These are phyloP conservation scores for Cinclus cinclus DNA, from an alignment of 2,113 vertebrate genomes.

Conservation along the genomic window DNA sequence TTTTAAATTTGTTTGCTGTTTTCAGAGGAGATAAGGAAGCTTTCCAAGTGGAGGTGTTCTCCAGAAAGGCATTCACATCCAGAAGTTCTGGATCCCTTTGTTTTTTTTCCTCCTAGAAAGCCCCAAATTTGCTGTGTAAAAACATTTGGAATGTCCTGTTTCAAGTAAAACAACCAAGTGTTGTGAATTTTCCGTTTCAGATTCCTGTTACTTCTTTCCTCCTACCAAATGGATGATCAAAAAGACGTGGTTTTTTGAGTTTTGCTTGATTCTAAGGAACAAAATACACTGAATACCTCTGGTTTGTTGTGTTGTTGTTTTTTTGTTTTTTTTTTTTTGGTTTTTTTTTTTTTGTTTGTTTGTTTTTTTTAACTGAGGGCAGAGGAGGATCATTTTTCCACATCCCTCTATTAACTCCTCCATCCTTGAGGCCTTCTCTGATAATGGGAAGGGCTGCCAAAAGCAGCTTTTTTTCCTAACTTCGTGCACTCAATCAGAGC, in stretches of 20 bases:
- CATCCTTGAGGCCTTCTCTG: neutral
- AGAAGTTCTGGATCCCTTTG: neutral
- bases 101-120: neutral
- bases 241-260: neutral
- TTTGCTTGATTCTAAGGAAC: neutral
- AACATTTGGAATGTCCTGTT: rapidly evolving
- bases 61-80: neutral
- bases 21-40: neutral
- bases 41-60: neutral
- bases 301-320: too few species aligned
- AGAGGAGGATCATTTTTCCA: neutral
- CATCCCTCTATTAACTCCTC: rapidly evolving
- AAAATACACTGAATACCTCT: neutral
- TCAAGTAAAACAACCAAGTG: rapidly evolving
- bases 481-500: neutral
- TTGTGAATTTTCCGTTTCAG: neutral
- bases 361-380: neutral
- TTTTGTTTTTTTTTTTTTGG: neutral
- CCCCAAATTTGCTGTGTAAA: neutral
- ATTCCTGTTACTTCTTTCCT: neutral
- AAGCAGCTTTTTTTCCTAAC: neutral
- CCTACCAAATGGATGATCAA: neutral
- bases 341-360: too few species aligned
- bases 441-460: neutral
- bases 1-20: rapidly evolving